These are phyloP conservation scores for Pristiophorus japonicus DNA, from an alignment of 2,113 vertebrate genomes.

Conservation along the genomic window DNA sequence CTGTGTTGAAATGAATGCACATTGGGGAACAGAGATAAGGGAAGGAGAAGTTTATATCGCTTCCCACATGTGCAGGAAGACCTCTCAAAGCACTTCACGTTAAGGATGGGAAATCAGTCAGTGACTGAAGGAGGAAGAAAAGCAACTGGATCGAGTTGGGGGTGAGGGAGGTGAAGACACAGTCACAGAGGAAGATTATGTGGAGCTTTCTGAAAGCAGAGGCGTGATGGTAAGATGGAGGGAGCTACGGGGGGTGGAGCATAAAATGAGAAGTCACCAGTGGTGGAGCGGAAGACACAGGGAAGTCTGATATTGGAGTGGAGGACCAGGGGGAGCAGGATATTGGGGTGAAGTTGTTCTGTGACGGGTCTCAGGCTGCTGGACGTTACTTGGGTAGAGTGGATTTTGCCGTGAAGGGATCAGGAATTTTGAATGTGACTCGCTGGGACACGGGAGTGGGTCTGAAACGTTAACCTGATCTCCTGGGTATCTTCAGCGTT, in stretches of 20 bases:
- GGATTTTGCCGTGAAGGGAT: neutral
- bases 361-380: neutral
- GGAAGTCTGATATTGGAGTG: neutral
- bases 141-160: neutral
- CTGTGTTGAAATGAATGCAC: neutral
- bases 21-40: neutral
- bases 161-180: neutral
- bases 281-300: neutral
- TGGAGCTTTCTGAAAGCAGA: neutral
- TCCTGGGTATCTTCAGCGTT: neutral
- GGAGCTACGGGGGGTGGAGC: neutral
- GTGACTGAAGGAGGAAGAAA: neutral
- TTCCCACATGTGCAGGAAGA: neutral
- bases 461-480: neutral
- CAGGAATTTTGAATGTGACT: neutral
- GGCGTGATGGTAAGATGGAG: neutral
- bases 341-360: neutral
- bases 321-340: neutral
- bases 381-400: neutral
- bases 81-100: neutral
- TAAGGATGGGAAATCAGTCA: neutral
- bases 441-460: neutral
- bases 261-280: neutral
- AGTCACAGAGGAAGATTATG: neutral
- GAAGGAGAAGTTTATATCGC: neutral